phyloP scores from a whole-genome alignment of 2,888 invertebrate genomes.

The Agrochola litura region DNA sequence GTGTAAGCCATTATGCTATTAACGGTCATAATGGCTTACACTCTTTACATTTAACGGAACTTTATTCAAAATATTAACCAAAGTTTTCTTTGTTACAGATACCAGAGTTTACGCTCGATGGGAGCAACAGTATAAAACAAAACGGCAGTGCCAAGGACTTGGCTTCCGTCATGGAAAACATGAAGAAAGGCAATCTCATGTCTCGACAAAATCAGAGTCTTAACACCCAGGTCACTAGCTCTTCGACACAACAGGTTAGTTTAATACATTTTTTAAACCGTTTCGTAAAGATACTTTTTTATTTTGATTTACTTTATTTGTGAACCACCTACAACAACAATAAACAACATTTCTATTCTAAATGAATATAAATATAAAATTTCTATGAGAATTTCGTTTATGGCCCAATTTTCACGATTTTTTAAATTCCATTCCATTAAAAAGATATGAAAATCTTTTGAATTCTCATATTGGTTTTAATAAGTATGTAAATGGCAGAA shows the following conservation, averaged over 20 bases:
- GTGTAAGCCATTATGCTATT: no score
- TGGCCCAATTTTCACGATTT: neutral
- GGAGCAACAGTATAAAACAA: slow-evolving; percentile 88
- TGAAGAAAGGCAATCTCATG: slow-evolving; percentile 92
- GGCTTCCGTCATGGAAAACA: slow-evolving; percentile 93
- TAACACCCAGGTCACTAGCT: slow-evolving; percentile 90
- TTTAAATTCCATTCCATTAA: neutral
- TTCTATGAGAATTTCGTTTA: neutral
- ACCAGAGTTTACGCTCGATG: slow-evolving; percentile 91
- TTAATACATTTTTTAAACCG: neutral
- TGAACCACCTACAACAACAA: neutral
- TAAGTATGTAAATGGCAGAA: neutral
- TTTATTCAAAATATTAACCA: slow-evolving; percentile 13
- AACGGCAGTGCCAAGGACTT: slow-evolving; percentile 91
- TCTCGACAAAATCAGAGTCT: slow-evolving; percentile 86
- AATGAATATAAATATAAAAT: no score
- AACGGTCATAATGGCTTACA: neutral
- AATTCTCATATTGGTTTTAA: neutral
- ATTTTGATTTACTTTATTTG: neutral
- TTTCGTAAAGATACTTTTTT: neutral
- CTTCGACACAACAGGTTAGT: slow-evolving; percentile 89
- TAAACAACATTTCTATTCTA: neutral
- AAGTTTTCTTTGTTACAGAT: slow-evolving; percentile 79
- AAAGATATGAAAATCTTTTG: neutral
- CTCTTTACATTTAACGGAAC: neutral